Base-by-base conservation (phyloP, 2,888 invertebrate genomes). In the Oligia latruncula region DNA sequence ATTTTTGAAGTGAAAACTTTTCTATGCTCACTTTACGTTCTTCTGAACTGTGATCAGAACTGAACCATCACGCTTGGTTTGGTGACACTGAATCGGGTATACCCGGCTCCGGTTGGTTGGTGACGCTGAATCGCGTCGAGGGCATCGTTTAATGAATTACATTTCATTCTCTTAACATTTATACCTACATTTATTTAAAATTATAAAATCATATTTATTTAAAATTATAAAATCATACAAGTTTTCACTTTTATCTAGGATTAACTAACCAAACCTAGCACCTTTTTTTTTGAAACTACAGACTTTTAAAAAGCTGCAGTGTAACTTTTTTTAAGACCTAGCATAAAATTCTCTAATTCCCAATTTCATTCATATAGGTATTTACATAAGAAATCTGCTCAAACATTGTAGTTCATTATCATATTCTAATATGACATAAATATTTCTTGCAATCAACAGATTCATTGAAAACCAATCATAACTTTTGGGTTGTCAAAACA, bases 381-480 rank as follows among this genome's bases (percentile, higher is more conserved):
- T 13, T 13, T 52, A 29, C 13, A 8, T 17, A 52, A 1, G 15
- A 67, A 49, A 46, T 17, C 2, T 35, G 13, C 52, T 17, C 11
- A 73, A 72, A 35, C 0, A 46, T 46, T 23, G 0, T 3, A 23
- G 23, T 43, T 84, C 43, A 66, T 40, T 23, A 81, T 15, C 66
- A 62, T 80, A 71, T 62, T 67, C 40, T 5, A 67, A 60, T 60
- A 55, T 11, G 40, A 46, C 17, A 49, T 49, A 67, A 71, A 72
- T 49, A 82, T 85, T 82, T 82, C 23, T 70, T 83, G 20, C 43
- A 74, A 70, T 70, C 83, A 67, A 40, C 66, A 62, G 11, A 85
- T 64, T 74, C 67, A 78, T 78, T 75, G 79, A 71, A 83, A 87
- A 79, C 80, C 75, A 87, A 84, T 84, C 80, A 84, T 55, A 87